phyloP scores from a whole-genome alignment of 2,888 invertebrate genomes.

The Morpho deidamia region DNA sequence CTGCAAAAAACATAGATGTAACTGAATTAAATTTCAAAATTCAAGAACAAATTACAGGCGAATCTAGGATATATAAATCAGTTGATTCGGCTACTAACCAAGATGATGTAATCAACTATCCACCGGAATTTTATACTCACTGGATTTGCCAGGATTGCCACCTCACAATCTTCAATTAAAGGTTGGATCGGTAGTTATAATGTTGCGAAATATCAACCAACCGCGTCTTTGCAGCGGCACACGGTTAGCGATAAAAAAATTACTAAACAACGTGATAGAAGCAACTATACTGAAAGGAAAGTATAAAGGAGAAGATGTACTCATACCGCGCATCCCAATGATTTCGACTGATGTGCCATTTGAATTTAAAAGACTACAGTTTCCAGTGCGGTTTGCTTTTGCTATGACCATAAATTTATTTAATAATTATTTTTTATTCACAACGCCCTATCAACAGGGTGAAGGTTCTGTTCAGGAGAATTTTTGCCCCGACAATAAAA shows the following conservation, averaged over 20 bases:
- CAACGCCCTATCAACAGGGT: conserved; percentile 22
- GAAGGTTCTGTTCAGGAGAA: conserved; percentile 21
- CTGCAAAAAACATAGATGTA: conserved; percentile 27
- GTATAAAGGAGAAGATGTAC: conserved; percentile 31
- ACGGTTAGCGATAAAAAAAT: conserved; percentile 8
- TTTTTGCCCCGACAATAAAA: conserved; percentile 21
- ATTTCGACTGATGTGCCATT: conserved; percentile 25
- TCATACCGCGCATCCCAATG: conserved; percentile 31
- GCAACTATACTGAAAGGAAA: conserved; percentile 27
- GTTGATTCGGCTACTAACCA: conserved; percentile 31
- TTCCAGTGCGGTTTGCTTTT: conserved; percentile 26
- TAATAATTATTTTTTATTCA: neutral
- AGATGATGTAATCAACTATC: conserved; percentile 37
- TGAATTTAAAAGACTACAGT: conserved; percentile 25
- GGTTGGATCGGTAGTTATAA: conserved; percentile 27
- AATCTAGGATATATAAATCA: conserved; percentile 34
- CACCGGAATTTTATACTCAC: conserved; percentile 35
- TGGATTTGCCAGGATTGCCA: conserved; percentile 33
- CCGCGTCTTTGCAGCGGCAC: conserved; percentile 28
- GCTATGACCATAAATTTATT: conserved; percentile 24
- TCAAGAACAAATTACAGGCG: conserved; percentile 19
- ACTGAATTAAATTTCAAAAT: conserved; percentile 4
- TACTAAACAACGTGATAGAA: conserved; percentile 13
- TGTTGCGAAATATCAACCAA: conserved; percentile 30
- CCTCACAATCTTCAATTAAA: conserved; percentile 34